phyloP scores from a whole-genome alignment of 2,797 vertebrate species.

The Nannoperca obscura region DNA sequence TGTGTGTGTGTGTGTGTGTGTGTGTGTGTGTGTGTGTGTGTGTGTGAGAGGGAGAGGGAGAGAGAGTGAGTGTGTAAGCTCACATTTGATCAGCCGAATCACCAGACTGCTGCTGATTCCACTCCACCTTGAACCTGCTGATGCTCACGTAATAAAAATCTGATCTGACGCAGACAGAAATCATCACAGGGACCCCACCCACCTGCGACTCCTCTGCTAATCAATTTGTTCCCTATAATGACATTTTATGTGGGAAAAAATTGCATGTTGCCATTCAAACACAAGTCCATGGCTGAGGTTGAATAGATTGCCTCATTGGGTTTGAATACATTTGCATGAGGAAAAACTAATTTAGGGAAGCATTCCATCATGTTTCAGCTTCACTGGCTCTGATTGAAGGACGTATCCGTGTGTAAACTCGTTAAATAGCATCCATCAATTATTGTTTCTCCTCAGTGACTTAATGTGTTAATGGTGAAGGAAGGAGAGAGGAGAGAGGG shows the following conservation, averaged over 20 bases:
- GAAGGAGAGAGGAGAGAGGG: conserved; percentile 7
- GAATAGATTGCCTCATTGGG: conserved; percentile 38
- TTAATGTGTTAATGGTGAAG: conserved; percentile 82
- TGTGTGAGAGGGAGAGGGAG: neutral
- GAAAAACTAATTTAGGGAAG: conserved; percentile 66
- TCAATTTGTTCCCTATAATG: conserved; percentile 23
- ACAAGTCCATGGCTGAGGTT: conserved; percentile 36
- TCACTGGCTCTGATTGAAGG: conserved; percentile 67
- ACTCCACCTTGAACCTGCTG: conserved; percentile 36
- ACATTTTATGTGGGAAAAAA: conserved; percentile 33
- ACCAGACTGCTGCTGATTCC: conserved; percentile 36
- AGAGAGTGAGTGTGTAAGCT: conserved; percentile 44
- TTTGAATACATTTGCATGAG: conserved; percentile 75
- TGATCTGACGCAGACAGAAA: conserved; percentile 23
- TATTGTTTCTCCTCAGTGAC: conserved; percentile 75
- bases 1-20: too few relatives aligned
- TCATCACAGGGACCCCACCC: neutral
- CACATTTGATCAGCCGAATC: conserved; percentile 68
- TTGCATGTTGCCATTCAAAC: conserved; percentile 28
- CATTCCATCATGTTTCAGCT: conserved; percentile 72
- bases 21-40: too few relatives aligned
- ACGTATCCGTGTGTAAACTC: conserved; percentile 76
- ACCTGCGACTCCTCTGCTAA: conserved; percentile 31
- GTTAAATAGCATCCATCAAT: conserved; percentile 82
- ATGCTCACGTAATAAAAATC: conserved; percentile 43